phyloP scores from a whole-genome alignment of 2,888 invertebrate species.

The Synanthedon andrenaeformis region DNA sequence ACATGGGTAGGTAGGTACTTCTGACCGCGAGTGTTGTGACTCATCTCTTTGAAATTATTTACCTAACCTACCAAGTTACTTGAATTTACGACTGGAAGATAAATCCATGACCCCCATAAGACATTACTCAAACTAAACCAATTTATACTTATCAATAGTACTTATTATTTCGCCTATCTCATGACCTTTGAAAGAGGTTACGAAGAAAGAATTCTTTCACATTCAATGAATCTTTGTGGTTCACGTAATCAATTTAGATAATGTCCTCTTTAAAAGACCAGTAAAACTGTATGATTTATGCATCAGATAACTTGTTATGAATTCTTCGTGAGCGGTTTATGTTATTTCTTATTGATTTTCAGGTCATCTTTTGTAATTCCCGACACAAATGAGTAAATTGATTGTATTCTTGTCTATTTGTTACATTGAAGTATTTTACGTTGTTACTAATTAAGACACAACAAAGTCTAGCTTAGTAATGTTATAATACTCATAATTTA shows the following conservation, averaged over 20 bases:
- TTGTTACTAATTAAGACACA: too few species aligned
- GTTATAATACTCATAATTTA: too few species aligned
- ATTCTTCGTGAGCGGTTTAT: conserved; percentile 16
- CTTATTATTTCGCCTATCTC: conserved; percentile 31
- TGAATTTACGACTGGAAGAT: conserved; percentile 3
- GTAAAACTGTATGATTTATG: conserved; percentile 60
- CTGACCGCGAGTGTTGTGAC: too few species aligned
- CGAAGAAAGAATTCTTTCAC: conserved; percentile 26
- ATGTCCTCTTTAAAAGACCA: conserved; percentile 46
- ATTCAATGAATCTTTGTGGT: conserved; percentile 36
- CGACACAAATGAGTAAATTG: too few species aligned
- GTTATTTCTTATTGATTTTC: conserved; percentile 9
- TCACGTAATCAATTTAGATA: conserved; percentile 46
- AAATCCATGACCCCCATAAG: conserved; percentile 7
- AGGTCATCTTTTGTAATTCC: background rate
- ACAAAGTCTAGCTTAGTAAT: too few species aligned
- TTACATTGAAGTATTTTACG: too few species aligned
- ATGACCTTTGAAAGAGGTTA: conserved; percentile 30
- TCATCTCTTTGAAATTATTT: too few species aligned
- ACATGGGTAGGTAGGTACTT: too few species aligned
- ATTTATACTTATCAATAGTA: conserved; percentile 20
- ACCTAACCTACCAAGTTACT: too few species aligned
- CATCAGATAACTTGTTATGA: conserved; percentile 28
- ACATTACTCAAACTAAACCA: conserved; percentile 5
- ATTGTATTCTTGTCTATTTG: too few species aligned